Conservation (phyloP, 30 jellyfish, hydroid and myxozoan genomes). For the Hydractinia symbiolongicarpus region DNA sequence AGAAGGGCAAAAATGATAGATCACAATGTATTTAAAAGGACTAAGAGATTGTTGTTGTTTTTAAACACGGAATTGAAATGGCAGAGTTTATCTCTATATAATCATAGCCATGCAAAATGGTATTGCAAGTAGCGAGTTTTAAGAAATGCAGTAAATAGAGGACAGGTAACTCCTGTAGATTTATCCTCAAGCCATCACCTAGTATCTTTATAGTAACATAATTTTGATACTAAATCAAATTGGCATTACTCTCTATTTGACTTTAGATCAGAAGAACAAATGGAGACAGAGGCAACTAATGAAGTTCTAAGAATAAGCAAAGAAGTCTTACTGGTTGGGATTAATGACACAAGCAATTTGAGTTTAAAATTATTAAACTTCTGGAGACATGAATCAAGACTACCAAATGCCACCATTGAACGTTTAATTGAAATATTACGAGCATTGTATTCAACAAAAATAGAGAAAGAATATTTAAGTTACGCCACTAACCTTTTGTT, state of each 20-base stretch:
- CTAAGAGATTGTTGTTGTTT: no score
- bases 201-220: no score
- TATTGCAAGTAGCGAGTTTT: no score
- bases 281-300: constrained; percentile 23
- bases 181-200: no score
- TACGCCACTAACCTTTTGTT: constrained; percentile 75
- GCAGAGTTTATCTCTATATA: no score
- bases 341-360: constrained; percentile 55
- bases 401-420: constrained; percentile 73
- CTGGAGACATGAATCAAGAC: constrained; percentile 84
- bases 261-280: neutral
- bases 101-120: no score
- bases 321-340: constrained; percentile 67
- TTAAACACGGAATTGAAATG: no score
- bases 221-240: no score
- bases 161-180: no score
- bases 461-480: constrained; percentile 81
- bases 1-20: no score
- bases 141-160: no score
- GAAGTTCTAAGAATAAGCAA: constrained; percentile 67
- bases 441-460: constrained; percentile 76
- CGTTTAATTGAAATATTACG: constrained; percentile 75
- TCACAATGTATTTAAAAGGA: no score
- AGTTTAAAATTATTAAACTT: constrained; percentile 59
- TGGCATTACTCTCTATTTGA: neutral